Percentiles rank a stretch among this genome's conserved stretches.
Evolutionary conservation across 2,888 invertebrate species (phyloP).

Genomic region (Ectemnius lituratus): DNA sequence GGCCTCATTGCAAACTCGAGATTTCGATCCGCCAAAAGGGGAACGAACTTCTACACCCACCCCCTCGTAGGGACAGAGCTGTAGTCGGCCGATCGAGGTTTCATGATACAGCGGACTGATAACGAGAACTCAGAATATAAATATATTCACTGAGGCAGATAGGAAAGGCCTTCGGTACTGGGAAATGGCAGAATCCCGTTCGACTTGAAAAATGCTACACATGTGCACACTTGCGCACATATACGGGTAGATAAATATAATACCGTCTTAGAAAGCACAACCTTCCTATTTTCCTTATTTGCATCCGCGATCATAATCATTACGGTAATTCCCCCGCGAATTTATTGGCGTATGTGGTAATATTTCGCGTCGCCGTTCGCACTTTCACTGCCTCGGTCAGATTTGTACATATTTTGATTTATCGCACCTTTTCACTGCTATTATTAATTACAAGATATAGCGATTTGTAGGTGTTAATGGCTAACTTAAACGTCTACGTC

Average conservation of each 20-base stretch:
- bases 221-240: no score
- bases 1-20: conserved; percentile 42
- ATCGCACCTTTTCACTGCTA: conserved; percentile 42
- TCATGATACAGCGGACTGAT: no score
- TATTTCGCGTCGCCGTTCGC: conserved; percentile 18
- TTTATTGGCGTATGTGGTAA: conserved; percentile 7
- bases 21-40: conserved; percentile 28
- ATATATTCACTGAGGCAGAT: no score
- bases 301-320: conserved; percentile 11
- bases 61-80: conserved; percentile 11
- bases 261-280: background rate
- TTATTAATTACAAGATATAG: conserved; percentile 35
- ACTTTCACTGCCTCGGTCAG: conserved; percentile 46
- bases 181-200: no score
- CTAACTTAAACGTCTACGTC: background rate
- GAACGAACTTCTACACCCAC: background rate
- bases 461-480: background rate
- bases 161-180: no score
- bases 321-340: background rate
- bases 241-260: conserved; percentile 5
- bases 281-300: background rate
- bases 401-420: conserved; percentile 38
- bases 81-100: conserved; percentile 12
- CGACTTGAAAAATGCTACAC: background rate
- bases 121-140: no score